phyloP scores from a whole-genome alignment of 2,888 invertebrate genomes.

The Diabrotica balteata region DNA sequence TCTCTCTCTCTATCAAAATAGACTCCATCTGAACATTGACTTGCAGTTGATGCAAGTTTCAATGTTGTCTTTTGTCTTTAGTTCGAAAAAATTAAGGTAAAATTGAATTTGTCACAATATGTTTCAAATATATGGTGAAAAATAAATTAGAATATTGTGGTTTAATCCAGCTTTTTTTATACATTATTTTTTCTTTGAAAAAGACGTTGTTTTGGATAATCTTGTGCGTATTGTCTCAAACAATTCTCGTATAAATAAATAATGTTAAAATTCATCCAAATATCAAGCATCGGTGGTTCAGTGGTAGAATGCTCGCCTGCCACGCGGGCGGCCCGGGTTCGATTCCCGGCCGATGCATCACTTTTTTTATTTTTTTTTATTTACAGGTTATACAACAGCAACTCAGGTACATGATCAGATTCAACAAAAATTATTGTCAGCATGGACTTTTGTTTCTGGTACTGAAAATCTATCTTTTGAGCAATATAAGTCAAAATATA shows the following conservation, averaged over 20 bases:
- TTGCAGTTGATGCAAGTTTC: too few relatives aligned
- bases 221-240: too few relatives aligned
- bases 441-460: slow-evolving; percentile 70
- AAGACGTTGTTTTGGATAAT: too few relatives aligned
- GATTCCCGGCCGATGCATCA: slow-evolving; percentile 63
- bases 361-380: slow-evolving; percentile 26
- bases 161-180: too few relatives aligned
- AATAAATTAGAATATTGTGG: too few relatives aligned
- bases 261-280: neutral
- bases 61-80: too few relatives aligned
- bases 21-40: too few relatives aligned
- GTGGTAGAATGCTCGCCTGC: slow-evolving; percentile 66
- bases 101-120: too few relatives aligned
- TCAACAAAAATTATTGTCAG: slow-evolving; percentile 65
- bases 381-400: slow-evolving; percentile 52
- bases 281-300: slow-evolving; percentile 62
- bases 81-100: too few relatives aligned
- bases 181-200: too few relatives aligned
- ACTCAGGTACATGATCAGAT: slow-evolving; percentile 62
- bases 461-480: slow-evolving; percentile 60
- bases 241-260: neutral
- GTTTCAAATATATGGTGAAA: too few relatives aligned
- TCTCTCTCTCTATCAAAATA: too few relatives aligned
- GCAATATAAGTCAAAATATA: slow-evolving; percentile 61
- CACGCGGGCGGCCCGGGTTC: slow-evolving; percentile 66